Evolutionary conservation across 2,888 invertebrate species (phyloP), one percentile per base, ranked within the genome.

Genomic region (Noctuana brunneofusca): DNA sequence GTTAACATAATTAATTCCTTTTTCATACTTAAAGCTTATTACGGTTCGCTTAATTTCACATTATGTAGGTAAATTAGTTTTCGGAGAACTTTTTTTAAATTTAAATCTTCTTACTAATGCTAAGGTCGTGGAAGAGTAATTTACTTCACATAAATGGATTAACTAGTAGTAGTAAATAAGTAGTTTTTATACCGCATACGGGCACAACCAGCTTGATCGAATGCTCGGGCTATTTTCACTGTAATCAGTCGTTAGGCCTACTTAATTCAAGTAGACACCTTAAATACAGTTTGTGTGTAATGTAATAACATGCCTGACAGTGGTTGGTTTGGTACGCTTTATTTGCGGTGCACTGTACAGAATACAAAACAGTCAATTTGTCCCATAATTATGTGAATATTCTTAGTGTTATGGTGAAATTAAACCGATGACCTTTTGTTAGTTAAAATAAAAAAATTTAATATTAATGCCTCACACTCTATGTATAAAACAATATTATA

Each of bases 281-380:
- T 59, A 59, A 59, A 35, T 46, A 59, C 46, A 46, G 60, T 38
- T 32, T 18, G 46, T 53, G 35, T 12, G 24, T 60, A 60, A 60
- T 12, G 24, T 60, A 60, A 60, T 60, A 54, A 54, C 60, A 48
- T 38, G 54, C 48, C 54, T 60, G 60, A 48, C 35, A 54, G 54
- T 18, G 46, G 64, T 66, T 64, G 57, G 41, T 41, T 66, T 64
- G 57, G 41, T 41, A 41, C 9, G 2, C 67, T 66, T 66, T 64
- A 66, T 66, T 63, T 65, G 66, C 65, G 24, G 52, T 52, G 8
- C 8, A 22, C 11, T 41, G 50, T 58, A 58, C 58, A n/a, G 50
- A 30, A 52, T 22, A 58, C 41, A 58, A 35, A 24, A 14, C 24
- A 24, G 14, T 6, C 8, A 0, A 41, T 16, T 41, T 41, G 16